Conservation (phyloP, 2,888 invertebrate genomes). For the Minunthozetes semirufus region DNA sequence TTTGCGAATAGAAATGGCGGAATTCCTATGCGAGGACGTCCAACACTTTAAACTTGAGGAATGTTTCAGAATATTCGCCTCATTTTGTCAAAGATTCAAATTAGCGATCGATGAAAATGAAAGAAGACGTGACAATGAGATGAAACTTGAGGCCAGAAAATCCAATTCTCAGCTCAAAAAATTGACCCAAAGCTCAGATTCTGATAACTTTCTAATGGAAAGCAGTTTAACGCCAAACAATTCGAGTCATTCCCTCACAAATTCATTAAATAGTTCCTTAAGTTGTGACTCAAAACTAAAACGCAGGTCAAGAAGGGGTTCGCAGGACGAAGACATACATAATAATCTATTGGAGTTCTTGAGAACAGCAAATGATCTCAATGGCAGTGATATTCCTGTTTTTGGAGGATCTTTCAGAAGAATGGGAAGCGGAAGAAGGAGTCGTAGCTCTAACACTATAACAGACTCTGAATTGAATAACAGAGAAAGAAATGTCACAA, state of each 20-base stretch:
- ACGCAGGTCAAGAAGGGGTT: slow-evolving; percentile 3
- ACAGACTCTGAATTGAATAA: not conserved
- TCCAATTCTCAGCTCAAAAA: slow-evolving; percentile 2
- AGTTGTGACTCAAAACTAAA: not conserved
- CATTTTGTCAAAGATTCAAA: slow-evolving; percentile 63
- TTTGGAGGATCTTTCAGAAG: slow-evolving; percentile 30
- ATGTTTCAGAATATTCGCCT: slow-evolving; percentile 80
- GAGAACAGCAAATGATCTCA: slow-evolving; percentile 30
- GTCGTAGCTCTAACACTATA: not conserved
- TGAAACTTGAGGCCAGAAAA: slow-evolving; percentile 70
- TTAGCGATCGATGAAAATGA: slow-evolving; percentile 62
- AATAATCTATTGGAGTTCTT: slow-evolving; percentile 34
- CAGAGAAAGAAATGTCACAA: slow-evolving; percentile 16
- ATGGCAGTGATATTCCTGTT: slow-evolving; percentile 11
- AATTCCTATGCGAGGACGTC: slow-evolving; percentile 90
- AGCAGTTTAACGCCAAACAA: not conserved
- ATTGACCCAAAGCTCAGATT: not conserved
- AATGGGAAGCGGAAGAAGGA: slow-evolving; percentile 33
- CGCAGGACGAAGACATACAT: slow-evolving; percentile 32
- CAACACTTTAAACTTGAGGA: slow-evolving; percentile 85
- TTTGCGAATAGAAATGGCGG: slow-evolving; percentile 69
- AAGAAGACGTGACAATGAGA: slow-evolving; percentile 70
- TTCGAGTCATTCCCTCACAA: not conserved
- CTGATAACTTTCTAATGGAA: not conserved
- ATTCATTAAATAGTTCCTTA: slow-evolving; percentile 11